phyloP scores from a whole-genome alignment of 2,797 vertebrate genomes.

The Petrocephalus sullivani region DNA sequence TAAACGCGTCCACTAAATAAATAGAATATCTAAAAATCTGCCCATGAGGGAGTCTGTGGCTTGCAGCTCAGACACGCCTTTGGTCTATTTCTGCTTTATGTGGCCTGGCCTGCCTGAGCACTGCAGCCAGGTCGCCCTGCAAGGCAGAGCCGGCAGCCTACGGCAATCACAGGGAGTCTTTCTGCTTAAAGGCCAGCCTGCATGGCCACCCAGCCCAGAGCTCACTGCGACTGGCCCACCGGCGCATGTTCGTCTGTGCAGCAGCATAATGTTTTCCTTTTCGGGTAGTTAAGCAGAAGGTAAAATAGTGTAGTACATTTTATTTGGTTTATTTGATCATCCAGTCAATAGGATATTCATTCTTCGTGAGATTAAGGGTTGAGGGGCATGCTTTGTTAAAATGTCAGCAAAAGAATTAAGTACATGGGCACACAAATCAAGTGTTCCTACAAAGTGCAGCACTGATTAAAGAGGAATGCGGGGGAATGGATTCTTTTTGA shows the following conservation, averaged over 20 bases:
- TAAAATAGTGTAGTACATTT: not conserved
- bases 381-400: not conserved
- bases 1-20: not conserved
- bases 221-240: not conserved
- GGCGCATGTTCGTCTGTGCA: no score
- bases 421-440: not conserved
- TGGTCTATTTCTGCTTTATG: not conserved
- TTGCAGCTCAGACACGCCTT: not conserved
- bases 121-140: not conserved
- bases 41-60: not conserved
- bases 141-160: not conserved
- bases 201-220: not conserved
- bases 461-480: not conserved
- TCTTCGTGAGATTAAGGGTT: not conserved
- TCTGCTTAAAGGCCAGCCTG: not conserved
- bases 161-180: not conserved
- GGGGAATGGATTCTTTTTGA: not conserved
- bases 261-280: not conserved
- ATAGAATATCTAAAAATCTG: not conserved
- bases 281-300: not conserved
- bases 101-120: not conserved
- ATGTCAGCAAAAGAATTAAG: not conserved
- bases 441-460: not conserved
- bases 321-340: not conserved
- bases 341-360: not conserved